Evolutionary conservation across 2,888 invertebrate genomes (phyloP).

Genomic region (Charanyca ferruginea): DNA sequence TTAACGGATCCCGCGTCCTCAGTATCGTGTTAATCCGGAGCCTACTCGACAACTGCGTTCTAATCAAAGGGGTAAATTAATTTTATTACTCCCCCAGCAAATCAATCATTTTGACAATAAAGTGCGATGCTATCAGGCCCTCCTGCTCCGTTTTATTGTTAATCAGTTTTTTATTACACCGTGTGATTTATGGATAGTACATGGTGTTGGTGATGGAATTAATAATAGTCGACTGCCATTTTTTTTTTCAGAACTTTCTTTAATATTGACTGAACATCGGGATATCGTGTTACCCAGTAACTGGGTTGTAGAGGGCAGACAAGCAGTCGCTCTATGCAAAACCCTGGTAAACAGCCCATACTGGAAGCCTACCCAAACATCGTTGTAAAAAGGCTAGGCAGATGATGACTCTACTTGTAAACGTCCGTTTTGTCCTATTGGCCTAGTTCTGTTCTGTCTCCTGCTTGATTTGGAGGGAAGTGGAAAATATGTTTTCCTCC

Average conservation of each 20-base stretch:
- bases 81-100: constrained; percentile 60
- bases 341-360: too few relatives aligned
- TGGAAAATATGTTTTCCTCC: too few relatives aligned
- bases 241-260: neutral
- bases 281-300: too few relatives aligned
- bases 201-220: constrained; percentile 16
- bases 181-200: constrained; percentile 50
- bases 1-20: constrained; percentile 18
- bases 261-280: too few relatives aligned
- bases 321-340: too few relatives aligned
- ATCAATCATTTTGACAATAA: constrained; percentile 74
- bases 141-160: constrained; percentile 58
- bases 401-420: too few relatives aligned
- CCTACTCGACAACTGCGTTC: constrained; percentile 45
- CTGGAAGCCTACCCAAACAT: too few relatives aligned
- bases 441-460: too few relatives aligned
- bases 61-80: constrained; percentile 59
- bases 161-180: constrained; percentile 62
- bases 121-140: constrained; percentile 59
- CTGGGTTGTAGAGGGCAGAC: too few relatives aligned
- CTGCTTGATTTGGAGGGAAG: too few relatives aligned
- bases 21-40: constrained; percentile 29
- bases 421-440: too few relatives aligned
- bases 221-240: constrained; percentile 2
- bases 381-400: too few relatives aligned